A percentile compares a stretch with the other conserved stretches of the same genome.
These are phyloP conservation scores for Tricholaema leucomelas DNA, from an alignment of 2,113 vertebrate species.

Conservation along the genomic window DNA sequence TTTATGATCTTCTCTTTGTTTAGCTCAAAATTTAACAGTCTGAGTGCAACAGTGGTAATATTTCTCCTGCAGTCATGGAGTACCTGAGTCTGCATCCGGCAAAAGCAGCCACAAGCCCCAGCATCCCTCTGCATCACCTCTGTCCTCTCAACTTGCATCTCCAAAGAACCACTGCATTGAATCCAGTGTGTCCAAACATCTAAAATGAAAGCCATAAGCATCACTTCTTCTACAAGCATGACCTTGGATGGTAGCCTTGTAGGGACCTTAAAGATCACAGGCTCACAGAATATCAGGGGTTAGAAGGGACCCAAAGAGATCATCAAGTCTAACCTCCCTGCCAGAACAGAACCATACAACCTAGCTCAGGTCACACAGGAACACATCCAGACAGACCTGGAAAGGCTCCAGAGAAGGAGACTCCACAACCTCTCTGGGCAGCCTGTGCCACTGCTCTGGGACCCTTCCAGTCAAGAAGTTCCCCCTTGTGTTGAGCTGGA, in stretches of 20 bases:
- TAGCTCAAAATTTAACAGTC: neutral
- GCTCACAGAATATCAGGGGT: no score
- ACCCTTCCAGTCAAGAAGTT: no score
- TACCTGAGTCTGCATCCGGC: neutral
- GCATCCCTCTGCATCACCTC: rapidly evolving
- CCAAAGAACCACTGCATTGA: neutral
- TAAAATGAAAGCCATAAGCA: neutral
- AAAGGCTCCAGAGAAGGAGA: no score
- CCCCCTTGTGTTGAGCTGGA: no score
- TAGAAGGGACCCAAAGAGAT: no score
- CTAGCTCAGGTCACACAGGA: no score
- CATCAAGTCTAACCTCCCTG: no score
- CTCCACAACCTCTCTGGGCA: no score
- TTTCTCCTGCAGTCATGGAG: neutral
- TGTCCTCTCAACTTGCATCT: neutral
- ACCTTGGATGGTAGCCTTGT: neutral
- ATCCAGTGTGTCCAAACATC: neutral
- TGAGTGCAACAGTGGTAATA: neutral
- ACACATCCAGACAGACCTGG: no score
- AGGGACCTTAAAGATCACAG: no score
- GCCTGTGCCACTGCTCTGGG: no score
- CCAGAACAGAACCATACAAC: no score
- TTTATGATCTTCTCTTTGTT: neutral
- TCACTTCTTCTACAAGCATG: rapidly evolving
- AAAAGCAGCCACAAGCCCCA: neutral